A percentile compares a stretch with the other conserved stretches of the same genome.
Evolutionary conservation across 2,888 invertebrate species (phyloP).

Genomic region (Cataglyphis altisquamis): DNA sequence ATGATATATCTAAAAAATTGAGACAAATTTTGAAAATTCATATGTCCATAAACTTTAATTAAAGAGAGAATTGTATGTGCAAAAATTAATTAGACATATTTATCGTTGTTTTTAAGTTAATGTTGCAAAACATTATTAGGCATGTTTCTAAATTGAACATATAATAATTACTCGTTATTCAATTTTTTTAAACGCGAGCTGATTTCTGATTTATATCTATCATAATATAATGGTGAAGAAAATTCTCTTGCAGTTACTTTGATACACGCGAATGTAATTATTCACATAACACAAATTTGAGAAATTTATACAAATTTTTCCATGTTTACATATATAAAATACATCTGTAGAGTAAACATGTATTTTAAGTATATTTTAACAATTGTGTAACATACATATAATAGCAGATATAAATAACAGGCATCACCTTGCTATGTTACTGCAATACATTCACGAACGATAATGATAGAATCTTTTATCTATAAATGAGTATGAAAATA

Average conservation of each 20-base stretch:
- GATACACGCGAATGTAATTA: slow-evolving; percentile 3
- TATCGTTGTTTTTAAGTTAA: slow-evolving; percentile 10
- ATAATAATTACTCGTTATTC: not conserved
- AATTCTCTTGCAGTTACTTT: slow-evolving; percentile 16
- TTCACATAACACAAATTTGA: slow-evolving; percentile 6
- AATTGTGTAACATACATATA: not conserved
- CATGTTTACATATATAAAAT: slow-evolving; percentile 45
- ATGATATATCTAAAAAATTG: slow-evolving; percentile 3
- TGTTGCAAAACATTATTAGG: slow-evolving; percentile 12
- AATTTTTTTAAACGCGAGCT: not conserved
- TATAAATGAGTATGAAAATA: slow-evolving; percentile 16
- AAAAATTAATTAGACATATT: not conserved
- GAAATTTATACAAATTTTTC: slow-evolving; percentile 42
- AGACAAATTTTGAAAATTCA: slow-evolving; percentile 40
- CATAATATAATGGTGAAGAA: slow-evolving; percentile 26
- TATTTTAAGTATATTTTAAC: slow-evolving; percentile 2
- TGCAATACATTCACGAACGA: slow-evolving; percentile 30
- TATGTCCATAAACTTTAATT: slow-evolving; percentile 33
- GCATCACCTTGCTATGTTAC: slow-evolving; percentile 41
- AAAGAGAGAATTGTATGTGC: slow-evolving; percentile 20
- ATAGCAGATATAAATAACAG: not conserved
- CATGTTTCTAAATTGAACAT: slow-evolving; percentile 19
- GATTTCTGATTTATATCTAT: not conserved
- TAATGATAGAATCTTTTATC: slow-evolving; percentile 26
- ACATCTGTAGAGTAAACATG: slow-evolving; percentile 7